phyloP scores from a whole-genome alignment of 2,113 vertebrate species.

The Platysteira castanea region DNA sequence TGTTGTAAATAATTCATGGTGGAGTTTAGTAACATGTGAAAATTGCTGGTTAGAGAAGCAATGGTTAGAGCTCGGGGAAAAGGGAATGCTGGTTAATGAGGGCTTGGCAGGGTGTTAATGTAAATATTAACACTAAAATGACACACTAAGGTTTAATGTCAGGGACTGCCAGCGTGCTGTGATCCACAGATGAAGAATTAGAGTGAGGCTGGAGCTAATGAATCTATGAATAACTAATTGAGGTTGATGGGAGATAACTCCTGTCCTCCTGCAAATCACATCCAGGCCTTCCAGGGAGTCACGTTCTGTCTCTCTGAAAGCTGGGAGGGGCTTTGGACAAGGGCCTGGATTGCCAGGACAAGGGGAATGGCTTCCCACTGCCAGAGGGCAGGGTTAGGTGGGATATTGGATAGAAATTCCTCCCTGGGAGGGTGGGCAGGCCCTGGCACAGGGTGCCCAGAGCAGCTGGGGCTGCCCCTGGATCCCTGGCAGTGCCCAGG shows the following conservation, averaged over 20 bases:
- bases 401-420: not conserved
- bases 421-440: not conserved
- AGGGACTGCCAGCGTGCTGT: not conserved
- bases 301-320: accelerated
- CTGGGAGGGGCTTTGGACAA: not conserved
- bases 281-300: not conserved
- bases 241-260: not conserved
- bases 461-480: not conserved
- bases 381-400: not conserved
- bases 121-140: not conserved
- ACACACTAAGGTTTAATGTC: not conserved
- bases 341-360: not conserved
- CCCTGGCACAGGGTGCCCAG: not conserved
- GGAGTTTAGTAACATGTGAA: not conserved
- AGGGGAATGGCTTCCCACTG: not conserved
- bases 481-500: not conserved
- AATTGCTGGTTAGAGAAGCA: not conserved
- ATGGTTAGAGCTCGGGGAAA: not conserved
- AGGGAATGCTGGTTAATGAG: not conserved
- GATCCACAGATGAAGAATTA: not conserved
- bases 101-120: not conserved
- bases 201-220: not conserved
- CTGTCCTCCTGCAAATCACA: not conserved
- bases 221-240: not conserved
- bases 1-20: slow-evolving; percentile 6